Base-by-base conservation (phyloP, 2,113 vertebrate species). In the Monarcha castaneiventris region DNA sequence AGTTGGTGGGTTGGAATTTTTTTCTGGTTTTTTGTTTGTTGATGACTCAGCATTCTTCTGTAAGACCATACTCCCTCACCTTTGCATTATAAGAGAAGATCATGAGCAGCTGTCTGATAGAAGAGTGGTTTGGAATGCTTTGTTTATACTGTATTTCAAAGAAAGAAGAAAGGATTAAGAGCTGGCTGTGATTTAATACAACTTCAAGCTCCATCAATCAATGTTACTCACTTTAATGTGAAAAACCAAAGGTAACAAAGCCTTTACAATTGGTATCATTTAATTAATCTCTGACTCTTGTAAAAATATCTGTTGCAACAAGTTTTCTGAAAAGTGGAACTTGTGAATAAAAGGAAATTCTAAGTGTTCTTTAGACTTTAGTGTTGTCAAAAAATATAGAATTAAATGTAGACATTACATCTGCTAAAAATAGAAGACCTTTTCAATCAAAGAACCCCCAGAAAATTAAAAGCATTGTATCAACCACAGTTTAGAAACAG, bases 61-160 rank as follows among this genome's bases (percentile, higher is more conserved):
- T 59, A 67, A 62, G 20, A 77, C 29, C 48, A 63, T 43, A 35
- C 10, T 54, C 29, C 25, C 16, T 71, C 68, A 84, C 27, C 48
- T 35, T 78, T 55, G 39, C n/a, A 81, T 81, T 89, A 25, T 23
- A 77, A 67, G 11, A 90, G 23, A 84, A 91, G 56, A 67, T 89
- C 81, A 75, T 89, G 69, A 89, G 61, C 68, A 94, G 48, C 56
- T 72, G 30, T 61, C 64, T 89, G 55, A 84, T 6, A 81, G 64
- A 89, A 87, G 33, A 81, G 43, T 29, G 10, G 30, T 75, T 94
- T 84, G 49, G 44, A 94, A 94, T 72, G 61, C 30, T 90, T 51
- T 93, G 61, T 71, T 90, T 77, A 88, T 89, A 44, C 25, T 75
- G 12, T 74, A 93, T 96, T 93, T 90, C 91, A 96, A 91, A 48